These are phyloP conservation scores for Paramuricea clavata DNA, from an alignment of 92 coral and sea anemone species.

Conservation along the genomic window DNA sequence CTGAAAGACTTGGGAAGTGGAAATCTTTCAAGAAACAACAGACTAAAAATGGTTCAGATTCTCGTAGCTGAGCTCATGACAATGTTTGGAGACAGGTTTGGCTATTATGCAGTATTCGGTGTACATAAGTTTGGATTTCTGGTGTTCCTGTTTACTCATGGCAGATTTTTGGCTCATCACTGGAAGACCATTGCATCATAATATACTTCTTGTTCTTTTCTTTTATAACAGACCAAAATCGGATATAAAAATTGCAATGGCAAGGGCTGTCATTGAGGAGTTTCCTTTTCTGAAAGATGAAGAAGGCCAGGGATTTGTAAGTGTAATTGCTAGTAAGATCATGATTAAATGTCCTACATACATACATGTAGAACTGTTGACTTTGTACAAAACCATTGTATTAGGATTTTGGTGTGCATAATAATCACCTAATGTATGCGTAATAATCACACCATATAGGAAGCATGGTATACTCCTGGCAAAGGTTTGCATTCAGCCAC, in stretches of 20 bases:
- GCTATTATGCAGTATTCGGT: neutral
- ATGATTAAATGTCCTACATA: neutral
- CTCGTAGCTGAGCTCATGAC: neutral
- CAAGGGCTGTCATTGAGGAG: slow-evolving; percentile 8
- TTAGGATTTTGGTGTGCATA: too few relatives aligned
- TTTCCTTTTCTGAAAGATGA: slow-evolving; percentile 13
- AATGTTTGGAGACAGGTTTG: slow-evolving; percentile 21
- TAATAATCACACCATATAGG: too few relatives aligned
- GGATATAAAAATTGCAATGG: slow-evolving; percentile 19
- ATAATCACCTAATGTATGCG: too few relatives aligned
- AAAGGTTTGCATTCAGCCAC: too few relatives aligned
- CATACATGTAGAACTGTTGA: neutral
- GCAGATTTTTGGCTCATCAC: neutral
- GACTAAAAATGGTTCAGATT: slow-evolving; percentile 22
- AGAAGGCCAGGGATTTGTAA: slow-evolving; percentile 24
- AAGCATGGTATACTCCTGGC: too few relatives aligned
- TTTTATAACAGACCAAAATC: slow-evolving; percentile 9
- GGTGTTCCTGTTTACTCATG: neutral
- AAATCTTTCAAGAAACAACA: slow-evolving; percentile 7
- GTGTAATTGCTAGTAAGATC: neutral
- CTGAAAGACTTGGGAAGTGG: slow-evolving; percentile 1
- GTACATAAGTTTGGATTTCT: neutral
- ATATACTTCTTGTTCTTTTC: neutral
- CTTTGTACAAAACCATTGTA: too few relatives aligned
- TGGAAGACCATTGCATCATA: neutral